Conservation (phyloP, 2,888 invertebrate genomes). For the Lydus trimaculatus region DNA sequence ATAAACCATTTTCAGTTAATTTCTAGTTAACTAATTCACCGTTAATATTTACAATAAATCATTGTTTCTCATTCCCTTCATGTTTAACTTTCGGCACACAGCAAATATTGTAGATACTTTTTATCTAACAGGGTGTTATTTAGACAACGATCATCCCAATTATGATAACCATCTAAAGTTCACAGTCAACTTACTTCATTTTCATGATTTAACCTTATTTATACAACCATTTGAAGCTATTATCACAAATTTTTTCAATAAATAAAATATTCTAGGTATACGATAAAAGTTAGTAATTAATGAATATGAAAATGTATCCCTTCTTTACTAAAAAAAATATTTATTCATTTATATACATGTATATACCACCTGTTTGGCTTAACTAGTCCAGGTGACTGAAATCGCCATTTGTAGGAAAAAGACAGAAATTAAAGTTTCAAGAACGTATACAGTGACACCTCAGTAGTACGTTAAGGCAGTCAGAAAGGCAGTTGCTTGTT, state of each 20-base stretch:
- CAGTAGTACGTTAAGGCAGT: no score
- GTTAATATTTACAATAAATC: slow-evolving; percentile 8
- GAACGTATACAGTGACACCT: no score
- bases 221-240: background rate
- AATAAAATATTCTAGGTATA: background rate
- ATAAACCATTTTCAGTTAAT: background rate
- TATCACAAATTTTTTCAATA: background rate
- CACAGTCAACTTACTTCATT: slow-evolving; percentile 17
- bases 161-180: slow-evolving; percentile 32
- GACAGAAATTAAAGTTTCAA: no score
- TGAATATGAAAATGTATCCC: no score
- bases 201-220: background rate
- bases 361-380: no score
- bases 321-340: no score
- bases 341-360: no score
- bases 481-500: no score
- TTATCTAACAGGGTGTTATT: slow-evolving; percentile 29
- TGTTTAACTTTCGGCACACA: slow-evolving; percentile 27
- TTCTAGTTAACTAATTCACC: background rate
- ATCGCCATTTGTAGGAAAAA: no score
- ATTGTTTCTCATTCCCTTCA: background rate
- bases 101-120: slow-evolving; percentile 32
- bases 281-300: no score
- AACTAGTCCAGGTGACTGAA: no score
- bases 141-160: slow-evolving; percentile 32